Percentiles rank a stretch among this genome's conserved stretches.
phyloP scores from a whole-genome alignment of 2,113 vertebrate species.

The Phalacrocorax aristotelis region DNA sequence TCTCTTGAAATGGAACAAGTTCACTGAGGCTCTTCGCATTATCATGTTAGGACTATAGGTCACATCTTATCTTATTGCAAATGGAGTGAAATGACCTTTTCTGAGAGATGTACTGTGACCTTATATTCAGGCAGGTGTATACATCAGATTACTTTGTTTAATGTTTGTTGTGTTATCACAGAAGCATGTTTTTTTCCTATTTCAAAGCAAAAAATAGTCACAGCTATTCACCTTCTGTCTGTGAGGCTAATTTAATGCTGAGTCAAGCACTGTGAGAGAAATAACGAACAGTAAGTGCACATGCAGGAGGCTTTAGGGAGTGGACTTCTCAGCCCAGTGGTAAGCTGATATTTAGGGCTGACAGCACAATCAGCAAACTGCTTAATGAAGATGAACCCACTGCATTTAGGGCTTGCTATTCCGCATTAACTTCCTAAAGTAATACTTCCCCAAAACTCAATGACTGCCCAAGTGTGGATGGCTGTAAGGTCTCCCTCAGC shows the following conservation, averaged over 20 bases:
- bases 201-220: slow-evolving; percentile 8
- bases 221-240: not conserved
- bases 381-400: not conserved
- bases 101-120: not conserved
- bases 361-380: not conserved
- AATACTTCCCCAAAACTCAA: not conserved
- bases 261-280: not conserved
- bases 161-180: not conserved
- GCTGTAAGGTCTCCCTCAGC: not conserved
- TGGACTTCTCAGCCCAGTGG: not conserved
- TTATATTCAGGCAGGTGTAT: not conserved
- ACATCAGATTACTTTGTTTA: not conserved
- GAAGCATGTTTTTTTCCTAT: not conserved
- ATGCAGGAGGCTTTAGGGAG: not conserved
- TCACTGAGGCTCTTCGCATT: not conserved
- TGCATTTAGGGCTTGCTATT: not conserved
- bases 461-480: not conserved
- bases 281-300: not conserved
- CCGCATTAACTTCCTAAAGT: not conserved
- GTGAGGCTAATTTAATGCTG: not conserved
- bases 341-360: not conserved
- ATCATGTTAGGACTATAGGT: not conserved
- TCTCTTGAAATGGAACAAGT: slow-evolving; percentile 2
- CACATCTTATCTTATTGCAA: not conserved
- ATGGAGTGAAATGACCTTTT: not conserved